Conservation (phyloP, 2,797 vertebrate genomes). For the Streptopelia turtur region DNA sequence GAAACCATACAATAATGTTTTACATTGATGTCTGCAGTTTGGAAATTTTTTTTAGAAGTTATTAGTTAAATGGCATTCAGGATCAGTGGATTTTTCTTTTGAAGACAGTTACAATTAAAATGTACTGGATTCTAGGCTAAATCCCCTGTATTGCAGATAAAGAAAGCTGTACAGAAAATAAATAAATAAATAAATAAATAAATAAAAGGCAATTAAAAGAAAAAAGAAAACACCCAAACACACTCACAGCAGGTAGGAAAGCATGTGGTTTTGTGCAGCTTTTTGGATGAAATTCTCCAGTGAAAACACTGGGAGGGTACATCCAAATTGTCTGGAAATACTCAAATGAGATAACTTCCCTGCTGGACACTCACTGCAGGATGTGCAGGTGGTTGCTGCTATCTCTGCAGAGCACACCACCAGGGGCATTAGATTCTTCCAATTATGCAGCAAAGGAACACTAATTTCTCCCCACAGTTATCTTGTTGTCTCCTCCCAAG, state of each 20-base stretch:
- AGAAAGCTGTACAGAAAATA: neutral
- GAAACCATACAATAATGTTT: neutral
- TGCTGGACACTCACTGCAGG: neutral
- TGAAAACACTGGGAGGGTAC: neutral
- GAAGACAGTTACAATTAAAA: neutral
- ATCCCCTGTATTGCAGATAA: neutral
- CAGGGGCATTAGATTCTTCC: neutral
- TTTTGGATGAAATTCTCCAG: neutral
- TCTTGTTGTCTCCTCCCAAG: neutral
- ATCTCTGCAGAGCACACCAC: neutral
- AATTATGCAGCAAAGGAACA: neutral
- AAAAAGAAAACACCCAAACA: neutral
- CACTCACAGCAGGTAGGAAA: neutral
- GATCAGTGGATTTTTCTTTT: neutral
- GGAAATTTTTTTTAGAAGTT: neutral
- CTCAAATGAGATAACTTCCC: neutral
- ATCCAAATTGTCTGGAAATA: neutral
- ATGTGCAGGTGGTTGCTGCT: fast-evolving
- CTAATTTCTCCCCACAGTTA: neutral
- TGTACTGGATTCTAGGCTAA: neutral
- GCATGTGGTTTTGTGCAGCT: neutral
- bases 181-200: neutral
- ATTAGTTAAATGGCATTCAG: neutral
- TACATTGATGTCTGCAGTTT: neutral
- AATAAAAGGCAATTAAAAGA: neutral